phyloP scores from a whole-genome alignment of 1,140 invertebrate genomes.

The Periplaneta americana region DNA sequence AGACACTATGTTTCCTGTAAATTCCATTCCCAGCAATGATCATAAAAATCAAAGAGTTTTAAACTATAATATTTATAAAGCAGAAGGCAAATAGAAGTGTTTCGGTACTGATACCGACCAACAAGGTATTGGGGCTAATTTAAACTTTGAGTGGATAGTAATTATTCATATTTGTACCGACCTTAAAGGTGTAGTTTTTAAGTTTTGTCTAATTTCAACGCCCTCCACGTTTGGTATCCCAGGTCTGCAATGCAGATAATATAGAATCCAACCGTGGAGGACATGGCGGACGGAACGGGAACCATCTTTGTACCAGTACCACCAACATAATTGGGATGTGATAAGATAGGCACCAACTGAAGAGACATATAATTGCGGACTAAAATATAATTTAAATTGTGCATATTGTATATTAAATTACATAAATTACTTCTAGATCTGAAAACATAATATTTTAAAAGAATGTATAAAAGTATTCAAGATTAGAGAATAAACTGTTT shows the following conservation, averaged over 20 bases:
- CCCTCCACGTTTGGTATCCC: slow-evolving; percentile 17
- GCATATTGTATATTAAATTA: too few species aligned
- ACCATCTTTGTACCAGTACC: slow-evolving; percentile 17
- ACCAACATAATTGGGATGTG: too few species aligned
- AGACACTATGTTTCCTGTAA: background rate
- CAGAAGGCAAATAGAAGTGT: background rate
- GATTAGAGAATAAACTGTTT: too few species aligned
- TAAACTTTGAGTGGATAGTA: background rate
- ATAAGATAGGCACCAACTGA: too few species aligned
- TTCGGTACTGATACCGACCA: background rate
- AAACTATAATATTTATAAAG: background rate
- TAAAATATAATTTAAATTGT: too few species aligned
- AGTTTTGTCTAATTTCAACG: slow-evolving; percentile 22
- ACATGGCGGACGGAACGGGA: slow-evolving; percentile 21
- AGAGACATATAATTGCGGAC: too few species aligned
- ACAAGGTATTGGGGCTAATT: background rate
- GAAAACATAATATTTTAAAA: too few species aligned
- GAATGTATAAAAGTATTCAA: too few species aligned
- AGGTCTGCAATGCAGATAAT: slow-evolving; percentile 23
- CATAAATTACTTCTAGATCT: too few species aligned
- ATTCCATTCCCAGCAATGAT: background rate
- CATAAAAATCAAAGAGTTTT: too few species aligned
- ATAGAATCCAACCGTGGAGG: slow-evolving; percentile 17
- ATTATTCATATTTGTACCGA: slow-evolving; percentile 14
- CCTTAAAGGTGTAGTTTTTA: slow-evolving; percentile 17